These are phyloP conservation scores for Chlorops oryzae DNA, from an alignment of 1,140 invertebrate genomes.

Conservation along the genomic window DNA sequence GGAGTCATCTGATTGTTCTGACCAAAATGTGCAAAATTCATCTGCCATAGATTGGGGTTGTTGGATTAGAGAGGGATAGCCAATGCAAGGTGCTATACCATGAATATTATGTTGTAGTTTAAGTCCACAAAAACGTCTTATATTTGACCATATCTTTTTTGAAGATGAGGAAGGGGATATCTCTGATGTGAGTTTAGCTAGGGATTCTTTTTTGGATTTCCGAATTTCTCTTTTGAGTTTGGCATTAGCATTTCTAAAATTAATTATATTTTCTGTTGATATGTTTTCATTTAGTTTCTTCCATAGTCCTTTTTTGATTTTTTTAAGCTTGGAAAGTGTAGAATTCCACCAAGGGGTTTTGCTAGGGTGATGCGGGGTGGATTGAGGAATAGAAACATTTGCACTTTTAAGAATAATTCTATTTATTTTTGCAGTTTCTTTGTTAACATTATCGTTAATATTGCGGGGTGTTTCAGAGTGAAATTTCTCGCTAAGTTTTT, in stretches of 20 bases:
- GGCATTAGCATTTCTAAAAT: background rate
- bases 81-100: background rate
- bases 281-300: background rate
- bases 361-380: background rate
- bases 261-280: background rate
- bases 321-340: background rate
- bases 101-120: background rate
- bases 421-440: background rate
- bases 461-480: background rate
- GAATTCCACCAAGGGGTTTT: background rate
- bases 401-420: background rate
- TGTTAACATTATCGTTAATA: background rate
- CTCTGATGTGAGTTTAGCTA: background rate
- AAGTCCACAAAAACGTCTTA: background rate
- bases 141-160: no score
- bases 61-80: background rate
- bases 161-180: background rate
- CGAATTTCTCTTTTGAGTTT: no score
- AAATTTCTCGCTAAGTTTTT: background rate
- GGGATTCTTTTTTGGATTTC: no score
- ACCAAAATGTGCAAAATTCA: background rate
- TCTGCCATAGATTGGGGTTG: background rate
- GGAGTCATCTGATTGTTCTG: background rate
- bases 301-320: background rate
- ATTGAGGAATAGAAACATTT: background rate